A percentile compares a stretch with the other conserved stretches of the same genome.
phyloP scores from a whole-genome alignment of 2,113 vertebrate species.

The Peromyscus leucopus region DNA sequence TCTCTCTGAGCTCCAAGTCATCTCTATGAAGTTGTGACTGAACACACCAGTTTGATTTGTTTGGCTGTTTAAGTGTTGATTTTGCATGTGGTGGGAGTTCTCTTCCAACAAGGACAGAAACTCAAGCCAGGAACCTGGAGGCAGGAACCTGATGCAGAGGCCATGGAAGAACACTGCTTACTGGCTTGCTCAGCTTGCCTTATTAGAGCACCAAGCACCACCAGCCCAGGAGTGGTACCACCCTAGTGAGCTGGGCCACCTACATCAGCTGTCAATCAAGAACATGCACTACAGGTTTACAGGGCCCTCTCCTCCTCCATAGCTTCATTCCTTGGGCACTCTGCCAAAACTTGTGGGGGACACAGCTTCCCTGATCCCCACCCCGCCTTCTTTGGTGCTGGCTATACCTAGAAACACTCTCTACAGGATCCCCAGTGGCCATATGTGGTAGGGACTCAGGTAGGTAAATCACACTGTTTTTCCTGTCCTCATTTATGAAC shows the following conservation, averaged over 20 bases:
- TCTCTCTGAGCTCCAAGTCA: not conserved
- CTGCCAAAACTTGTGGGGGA: not conserved
- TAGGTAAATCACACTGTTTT: not conserved
- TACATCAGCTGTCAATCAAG: not conserved
- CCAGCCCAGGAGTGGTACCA: not conserved
- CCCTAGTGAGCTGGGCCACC: not conserved
- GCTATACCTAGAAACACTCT: not conserved
- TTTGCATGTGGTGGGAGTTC: too few species aligned
- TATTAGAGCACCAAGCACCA: too few species aligned
- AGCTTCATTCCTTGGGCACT: not conserved
- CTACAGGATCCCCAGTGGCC: not conserved
- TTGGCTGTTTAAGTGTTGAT: not conserved
- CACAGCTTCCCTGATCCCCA: not conserved
- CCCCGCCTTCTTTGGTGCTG: not conserved
- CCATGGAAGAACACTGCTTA: too few species aligned
- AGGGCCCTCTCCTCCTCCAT: not conserved
- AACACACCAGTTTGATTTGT: not conserved
- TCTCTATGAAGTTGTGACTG: not conserved
- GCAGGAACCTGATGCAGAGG: too few species aligned
- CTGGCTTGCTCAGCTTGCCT: too few species aligned
- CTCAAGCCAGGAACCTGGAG: too few species aligned
- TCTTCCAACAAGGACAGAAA: too few species aligned
- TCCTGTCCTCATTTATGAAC: not conserved
- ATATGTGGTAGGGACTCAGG: not conserved
- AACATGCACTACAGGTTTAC: not conserved